A percentile compares a stretch with the other conserved stretches of the same genome.
Conservation (phyloP, 2,113 vertebrate species). For the Colossoma macropomum region DNA sequence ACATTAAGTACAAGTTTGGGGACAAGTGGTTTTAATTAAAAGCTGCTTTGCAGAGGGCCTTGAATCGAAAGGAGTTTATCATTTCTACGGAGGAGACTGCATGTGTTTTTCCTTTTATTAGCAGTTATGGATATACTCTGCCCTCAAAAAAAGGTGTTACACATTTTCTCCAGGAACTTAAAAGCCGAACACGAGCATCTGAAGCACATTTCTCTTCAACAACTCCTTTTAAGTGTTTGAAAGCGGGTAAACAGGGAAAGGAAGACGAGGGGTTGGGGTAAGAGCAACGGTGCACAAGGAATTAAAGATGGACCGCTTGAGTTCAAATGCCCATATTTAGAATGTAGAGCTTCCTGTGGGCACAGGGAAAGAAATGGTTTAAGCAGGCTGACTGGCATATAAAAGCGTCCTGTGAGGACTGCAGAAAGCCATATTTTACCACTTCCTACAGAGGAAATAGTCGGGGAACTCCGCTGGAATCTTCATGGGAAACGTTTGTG, state of each 20-base stretch:
- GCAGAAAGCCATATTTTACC: conserved; percentile 57
- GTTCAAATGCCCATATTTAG: conserved; percentile 31
- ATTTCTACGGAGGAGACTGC: conserved; percentile 61
- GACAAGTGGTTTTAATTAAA: conserved; percentile 81
- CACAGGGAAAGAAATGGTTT: conserved; percentile 55
- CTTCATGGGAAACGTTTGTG: conserved; percentile 61
- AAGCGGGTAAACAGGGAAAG: conserved; percentile 38
- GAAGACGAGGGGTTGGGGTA: conserved; percentile 36
- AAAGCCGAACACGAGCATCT: conserved; percentile 40
- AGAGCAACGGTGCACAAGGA: conserved; percentile 30
- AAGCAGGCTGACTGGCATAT: conserved; percentile 66
- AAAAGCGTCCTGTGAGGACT: conserved; percentile 54
- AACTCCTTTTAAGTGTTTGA: conserved; percentile 19
- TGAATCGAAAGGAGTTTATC: conserved; percentile 59
- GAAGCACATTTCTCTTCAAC: conserved; percentile 48
- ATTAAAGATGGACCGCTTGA: conserved; percentile 21
- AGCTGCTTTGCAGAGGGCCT: conserved; percentile 63
- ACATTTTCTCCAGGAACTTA: conserved; percentile 47
- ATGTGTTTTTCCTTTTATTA: conserved; percentile 64
- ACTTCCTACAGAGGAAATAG: conserved; percentile 67
- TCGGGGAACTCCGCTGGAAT: conserved; percentile 39
- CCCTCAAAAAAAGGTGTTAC: conserved; percentile 51
- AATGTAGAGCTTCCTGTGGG: conserved; percentile 59
- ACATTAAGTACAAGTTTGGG: conserved; percentile 74
- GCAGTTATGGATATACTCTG: conserved; percentile 49